Evolutionary conservation across 2,113 vertebrate species (phyloP).

Genomic region (Rhinopomastus cyanomelas): DNA sequence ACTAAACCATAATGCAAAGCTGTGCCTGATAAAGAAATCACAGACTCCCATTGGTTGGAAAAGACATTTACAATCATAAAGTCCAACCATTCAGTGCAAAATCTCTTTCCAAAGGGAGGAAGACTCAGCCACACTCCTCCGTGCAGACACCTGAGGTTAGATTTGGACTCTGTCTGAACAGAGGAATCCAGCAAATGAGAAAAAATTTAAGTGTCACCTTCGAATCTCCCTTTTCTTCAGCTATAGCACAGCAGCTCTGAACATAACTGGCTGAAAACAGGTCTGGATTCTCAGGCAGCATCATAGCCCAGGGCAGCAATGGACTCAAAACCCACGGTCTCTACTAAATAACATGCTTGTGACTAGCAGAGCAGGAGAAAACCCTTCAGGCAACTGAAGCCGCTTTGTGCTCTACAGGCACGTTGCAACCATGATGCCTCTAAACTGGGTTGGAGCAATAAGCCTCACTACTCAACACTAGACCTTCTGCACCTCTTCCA

Average conservation of each 20-base stretch:
- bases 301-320: background rate
- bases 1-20: background rate
- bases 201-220: background rate
- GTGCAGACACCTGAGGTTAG: rapidly evolving
- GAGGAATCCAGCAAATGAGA: background rate
- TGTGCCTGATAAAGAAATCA: background rate
- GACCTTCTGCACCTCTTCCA: background rate
- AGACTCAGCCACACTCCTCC: background rate
- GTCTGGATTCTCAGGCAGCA: background rate
- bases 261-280: background rate
- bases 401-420: background rate
- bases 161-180: background rate
- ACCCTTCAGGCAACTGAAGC: background rate
- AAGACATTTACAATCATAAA: no score
- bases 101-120: background rate
- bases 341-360: rapidly evolving
- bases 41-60: no score
- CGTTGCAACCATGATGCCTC: background rate
- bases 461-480: background rate
- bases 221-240: background rate
- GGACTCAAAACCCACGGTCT: background rate
- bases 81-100: background rate
- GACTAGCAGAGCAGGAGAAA: background rate
- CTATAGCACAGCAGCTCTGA: background rate
- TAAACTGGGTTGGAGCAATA: background rate